Evolutionary conservation across 1,140 invertebrate species (phyloP), one percentile per base, ranked within the genome.

Genomic region (Megathymus violae): DNA sequence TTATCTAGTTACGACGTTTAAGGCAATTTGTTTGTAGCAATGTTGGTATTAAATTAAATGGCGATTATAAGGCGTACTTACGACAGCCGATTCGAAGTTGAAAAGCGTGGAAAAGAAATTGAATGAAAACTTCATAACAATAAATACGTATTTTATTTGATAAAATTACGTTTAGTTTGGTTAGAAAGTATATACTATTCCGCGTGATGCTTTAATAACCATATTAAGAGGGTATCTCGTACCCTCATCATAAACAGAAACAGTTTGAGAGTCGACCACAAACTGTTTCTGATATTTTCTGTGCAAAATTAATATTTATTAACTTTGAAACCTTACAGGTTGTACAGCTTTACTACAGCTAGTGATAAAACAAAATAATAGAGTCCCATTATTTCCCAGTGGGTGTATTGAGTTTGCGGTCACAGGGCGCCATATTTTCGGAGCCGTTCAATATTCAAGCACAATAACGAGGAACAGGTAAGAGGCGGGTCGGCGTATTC

Each of bases 391-490:
- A 31, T 31, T 3, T 25, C 22, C 3, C 9, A 1, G 27, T 31
- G 7, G 9, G 27, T 31, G 10, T 47, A 47, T 22, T 47, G 22
- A 15, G 13, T 22, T 11, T 47, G 27, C 27, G 22, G 52, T 34
- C 52, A 19, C 15, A 36, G 54, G 22, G 66, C 56, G 50, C 34
- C 58, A 67, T 69, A 68, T 62, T 70, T 62, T 64, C 52, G 63
- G 67, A 68, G 64, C 67, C 67, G 76, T 78, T 86, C 79, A 82
- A 86, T 82, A 86, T 86, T 78, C 80, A 76, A 66, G 58, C 59
- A 66, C 38, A 67, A 71, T 82, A 85, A 87, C 75, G 71, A 82
- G 74, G 69, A 80, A 87, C 84, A 87, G 82, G 80, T 76, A 83
- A 87, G 75, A 75, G 84, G 84, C 82, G 84, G 75, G 64, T 38